Evolutionary conservation across 2,797 vertebrate species (phyloP), one percentile per base, ranked within the genome.

Genomic region (Sparus aurata): DNA sequence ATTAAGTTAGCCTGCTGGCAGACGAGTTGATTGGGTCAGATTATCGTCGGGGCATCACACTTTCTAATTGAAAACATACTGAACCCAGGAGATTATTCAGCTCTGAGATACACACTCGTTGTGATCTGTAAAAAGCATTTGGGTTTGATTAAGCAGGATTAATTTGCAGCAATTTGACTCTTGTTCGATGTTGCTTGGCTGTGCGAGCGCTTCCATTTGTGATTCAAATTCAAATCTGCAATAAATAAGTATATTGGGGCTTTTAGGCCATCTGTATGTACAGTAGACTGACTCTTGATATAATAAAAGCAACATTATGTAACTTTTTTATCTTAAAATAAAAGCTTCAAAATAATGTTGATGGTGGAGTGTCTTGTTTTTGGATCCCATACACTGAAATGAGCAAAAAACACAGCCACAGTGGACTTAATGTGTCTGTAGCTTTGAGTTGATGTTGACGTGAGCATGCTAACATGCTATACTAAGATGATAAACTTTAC

Each of bases 1-100:
- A 87, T 85, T 89, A 79, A 87, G 75, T 62, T 86, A 77, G 72
- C 61, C 78, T 77, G 72, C 75, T 84, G 84, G 70, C 83, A 83
- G 79, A 82, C 76, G 62, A 65, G 75, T 74, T 86, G 80, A 92
- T 91, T 87, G 74, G 85, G 75, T 80, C 79, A 73, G 46, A 86
- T 70, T 69, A 87, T 81, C 73, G 77, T 83, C 1, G 4, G 69
- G 55, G 52, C 68, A 73, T 80, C 67, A 59, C 41, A 76, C 9
- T 69, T 72, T 69, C 30, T 75, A 54, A 77, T 66, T 52, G 34
- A 73, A 61, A 66, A 66, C 58, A 76, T 50, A 0, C 22, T 34
- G 41, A 49, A 73, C 57, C 52, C 12, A 20, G 18, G 66, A 68
- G 41, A 52, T 59, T 63, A 58, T 27, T 52, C 54, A 25, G 13